Conservation (phyloP, 1,140 invertebrate genomes). For the Trypoxylus dichotomus region DNA sequence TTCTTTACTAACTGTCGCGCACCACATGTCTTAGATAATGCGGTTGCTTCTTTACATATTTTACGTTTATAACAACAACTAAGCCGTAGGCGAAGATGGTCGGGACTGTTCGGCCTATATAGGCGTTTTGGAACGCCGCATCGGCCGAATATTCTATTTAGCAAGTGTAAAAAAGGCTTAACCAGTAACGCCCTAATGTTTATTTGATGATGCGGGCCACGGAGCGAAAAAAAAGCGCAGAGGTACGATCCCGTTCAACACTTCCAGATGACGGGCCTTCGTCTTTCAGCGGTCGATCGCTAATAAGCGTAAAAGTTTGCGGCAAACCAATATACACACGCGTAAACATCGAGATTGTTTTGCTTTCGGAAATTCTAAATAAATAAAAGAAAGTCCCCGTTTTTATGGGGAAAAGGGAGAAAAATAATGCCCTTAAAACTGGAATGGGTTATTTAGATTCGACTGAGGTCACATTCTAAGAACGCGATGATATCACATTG, state of each 20-base stretch:
- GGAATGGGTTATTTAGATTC: no score
- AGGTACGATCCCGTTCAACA: not conserved
- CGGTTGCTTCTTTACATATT: not conserved
- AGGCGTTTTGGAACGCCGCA: not conserved
- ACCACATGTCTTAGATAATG: slow-evolving; percentile 23
- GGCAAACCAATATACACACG: not conserved
- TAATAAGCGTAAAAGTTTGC: not conserved
- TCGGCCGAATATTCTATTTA: slow-evolving; percentile 5
- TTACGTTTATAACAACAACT: slow-evolving; percentile 2
- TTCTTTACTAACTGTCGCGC: not conserved
- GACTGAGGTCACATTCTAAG: no score
- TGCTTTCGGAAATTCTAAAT: no score
- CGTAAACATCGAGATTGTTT: no score
- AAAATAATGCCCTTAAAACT: no score
- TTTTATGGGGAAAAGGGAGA: no score
- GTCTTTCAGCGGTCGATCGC: not conserved
- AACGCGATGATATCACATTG: no score
- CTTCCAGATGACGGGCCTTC: not conserved
- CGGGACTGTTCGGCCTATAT: not conserved
- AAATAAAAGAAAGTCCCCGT: no score
- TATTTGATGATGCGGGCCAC: slow-evolving; percentile 19
- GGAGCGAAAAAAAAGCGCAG: not conserved
- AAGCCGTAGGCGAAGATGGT: not conserved
- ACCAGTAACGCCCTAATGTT: slow-evolving; percentile 24
- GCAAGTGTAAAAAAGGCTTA: slow-evolving; percentile 19